Evolutionary conservation across 2,888 invertebrate species (phyloP).

Genomic region (Rhaphigaster nebulosa): DNA sequence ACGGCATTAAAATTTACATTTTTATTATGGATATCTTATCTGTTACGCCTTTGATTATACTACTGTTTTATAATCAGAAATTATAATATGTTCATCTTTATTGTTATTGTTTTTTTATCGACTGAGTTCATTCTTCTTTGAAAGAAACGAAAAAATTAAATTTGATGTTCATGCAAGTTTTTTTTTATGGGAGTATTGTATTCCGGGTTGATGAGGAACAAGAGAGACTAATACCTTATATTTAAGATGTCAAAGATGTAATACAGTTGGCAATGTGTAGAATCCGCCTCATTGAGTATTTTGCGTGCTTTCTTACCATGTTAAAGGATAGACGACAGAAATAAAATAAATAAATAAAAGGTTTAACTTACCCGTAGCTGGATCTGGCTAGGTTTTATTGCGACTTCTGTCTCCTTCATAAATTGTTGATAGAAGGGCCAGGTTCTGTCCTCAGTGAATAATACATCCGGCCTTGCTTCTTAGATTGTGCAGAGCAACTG

Average conservation of each 20-base stretch:
- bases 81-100: too few species aligned
- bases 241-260: neutral
- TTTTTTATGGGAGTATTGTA: too few species aligned
- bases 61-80: too few species aligned
- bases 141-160: too few species aligned
- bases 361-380: neutral
- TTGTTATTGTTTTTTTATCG: too few species aligned
- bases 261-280: neutral
- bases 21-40: too few species aligned
- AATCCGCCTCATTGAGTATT: neutral
- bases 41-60: too few species aligned
- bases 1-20: too few species aligned
- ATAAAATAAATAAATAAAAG: constrained; percentile 27
- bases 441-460: constrained; percentile 12
- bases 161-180: too few species aligned
- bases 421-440: constrained; percentile 12
- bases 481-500: neutral
- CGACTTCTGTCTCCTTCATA: neutral
- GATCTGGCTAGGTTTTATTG: constrained; percentile 11
- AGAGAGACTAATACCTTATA: neutral
- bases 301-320: neutral
- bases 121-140: too few species aligned
- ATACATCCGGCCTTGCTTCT: neutral
- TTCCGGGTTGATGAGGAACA: too few species aligned
- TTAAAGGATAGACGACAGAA: neutral